Evolutionary conservation across 2,888 invertebrate species (phyloP), one percentile per base, ranked within the genome.

Genomic region (Lasioglossum marginatum): DNA sequence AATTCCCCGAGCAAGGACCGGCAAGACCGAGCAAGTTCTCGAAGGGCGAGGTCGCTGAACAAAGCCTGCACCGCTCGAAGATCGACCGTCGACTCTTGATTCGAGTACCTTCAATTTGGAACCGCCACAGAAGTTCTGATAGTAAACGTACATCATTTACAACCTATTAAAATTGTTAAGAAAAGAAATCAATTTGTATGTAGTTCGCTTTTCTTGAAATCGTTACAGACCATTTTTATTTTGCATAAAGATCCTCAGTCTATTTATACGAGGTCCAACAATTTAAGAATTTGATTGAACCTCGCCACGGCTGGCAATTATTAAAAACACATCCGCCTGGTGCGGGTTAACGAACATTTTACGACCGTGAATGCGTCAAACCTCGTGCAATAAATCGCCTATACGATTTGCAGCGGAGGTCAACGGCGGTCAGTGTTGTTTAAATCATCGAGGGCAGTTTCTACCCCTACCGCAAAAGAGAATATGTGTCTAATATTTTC

Each of bases 61-160:
- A 75, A 75, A 60, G 74, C 48, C n/a, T n/a, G 27, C 60, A 27
- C 27, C 27, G 60, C 14, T 14, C 4, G n/a, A 27, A 60, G 72
- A 73, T 73, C 48, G 60, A 75, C 37, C 74, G 16, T 57, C 74
- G 14, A 75, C 74, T 75, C 40, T 60, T 14, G 34, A 37, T 52
- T 74, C 60, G 27, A 27, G 60, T 14, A 27, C 60, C 27, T 52
- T 10, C 23, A 52, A 52, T 52, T 52, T n/a, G 23, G 8, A 52
- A n/a, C 52, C 19, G 52, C 8, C 8, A 23, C 52, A 52, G 23
- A 8, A 23, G 8, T 23, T 23, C 8, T 23, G 8, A 52, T 2
- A 23, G 48, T 2, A 23, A 48, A 23, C 23, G 4, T 45, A 0
- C 0, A 48, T 8, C 2, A 6, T 48, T 48, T 6, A 8, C 6